Percentiles rank a stretch among this genome's conserved stretches.
Evolutionary conservation across 2,888 invertebrate genomes (phyloP).

Genomic region (Drosophila pseudotakahashii): DNA sequence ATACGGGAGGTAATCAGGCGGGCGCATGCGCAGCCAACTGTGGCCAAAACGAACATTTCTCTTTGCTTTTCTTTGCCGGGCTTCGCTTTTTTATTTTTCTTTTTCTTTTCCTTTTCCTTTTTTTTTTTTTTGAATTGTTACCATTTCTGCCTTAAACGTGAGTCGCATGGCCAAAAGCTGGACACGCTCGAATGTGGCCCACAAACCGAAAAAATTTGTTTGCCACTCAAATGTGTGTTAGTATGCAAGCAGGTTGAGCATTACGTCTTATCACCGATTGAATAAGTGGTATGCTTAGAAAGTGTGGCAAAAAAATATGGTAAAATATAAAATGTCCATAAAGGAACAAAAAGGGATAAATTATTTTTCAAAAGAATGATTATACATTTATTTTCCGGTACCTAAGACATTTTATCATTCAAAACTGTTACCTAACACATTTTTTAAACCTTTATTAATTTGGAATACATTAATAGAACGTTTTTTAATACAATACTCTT

Average conservation of each 20-base stretch:
- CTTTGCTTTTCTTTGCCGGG: constrained; percentile 47
- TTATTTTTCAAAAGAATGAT: background rate
- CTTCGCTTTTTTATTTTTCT: constrained; percentile 13
- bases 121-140: constrained; percentile 17
- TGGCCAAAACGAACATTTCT: constrained; percentile 66
- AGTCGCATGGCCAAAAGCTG: constrained; percentile 67
- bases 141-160: constrained; percentile 61
- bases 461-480: background rate
- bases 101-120: constrained; percentile 1
- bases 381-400: no score
- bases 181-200: constrained; percentile 74
- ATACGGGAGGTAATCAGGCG: constrained; percentile 62
- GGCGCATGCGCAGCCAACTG: constrained; percentile 66
- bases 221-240: constrained; percentile 53
- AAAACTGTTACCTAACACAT: no score
- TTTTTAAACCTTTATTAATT: background rate
- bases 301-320: constrained; percentile 50
- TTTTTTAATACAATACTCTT: background rate
- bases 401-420: no score
- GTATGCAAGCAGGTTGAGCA: constrained; percentile 63
- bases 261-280: constrained; percentile 76
- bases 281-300: constrained; percentile 68
- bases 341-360: no score
- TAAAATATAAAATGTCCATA: background rate
- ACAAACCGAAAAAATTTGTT: constrained; percentile 61